phyloP scores from a whole-genome alignment of 2,888 invertebrate genomes.

The Smittia aterrima region DNA sequence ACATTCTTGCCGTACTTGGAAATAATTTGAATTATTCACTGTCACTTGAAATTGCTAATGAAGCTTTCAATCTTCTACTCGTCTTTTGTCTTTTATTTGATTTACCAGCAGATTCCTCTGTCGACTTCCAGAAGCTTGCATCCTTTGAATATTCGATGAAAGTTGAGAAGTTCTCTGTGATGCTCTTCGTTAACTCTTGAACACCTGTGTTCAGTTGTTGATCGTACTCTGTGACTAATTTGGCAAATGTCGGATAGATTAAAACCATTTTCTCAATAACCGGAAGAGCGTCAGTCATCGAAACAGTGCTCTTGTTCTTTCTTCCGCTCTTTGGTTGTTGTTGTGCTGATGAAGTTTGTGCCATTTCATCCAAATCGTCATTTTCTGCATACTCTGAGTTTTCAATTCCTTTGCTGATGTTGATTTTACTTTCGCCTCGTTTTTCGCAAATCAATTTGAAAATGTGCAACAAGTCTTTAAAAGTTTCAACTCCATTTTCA shows the following conservation, averaged over 20 bases:
- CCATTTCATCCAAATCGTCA: not conserved
- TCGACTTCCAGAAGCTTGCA: slow-evolving; percentile 14
- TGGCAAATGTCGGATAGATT: slow-evolving; percentile 26
- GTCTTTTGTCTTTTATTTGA: not conserved
- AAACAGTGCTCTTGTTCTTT: not conserved
- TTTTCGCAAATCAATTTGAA: slow-evolving; percentile 40
- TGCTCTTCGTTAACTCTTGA: slow-evolving; percentile 8
- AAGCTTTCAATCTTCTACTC: not conserved
- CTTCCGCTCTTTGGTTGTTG: not conserved
- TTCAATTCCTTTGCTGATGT: not conserved
- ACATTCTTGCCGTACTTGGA: not conserved
- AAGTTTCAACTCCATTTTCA: slow-evolving; percentile 15
- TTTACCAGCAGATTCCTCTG: not conserved
- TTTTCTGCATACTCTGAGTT: not conserved
- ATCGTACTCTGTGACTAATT: slow-evolving; percentile 17
- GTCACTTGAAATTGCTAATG: not conserved
- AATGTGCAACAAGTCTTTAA: slow-evolving; percentile 31
- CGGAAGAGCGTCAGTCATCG: slow-evolving; percentile 19
- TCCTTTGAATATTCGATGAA: slow-evolving; percentile 28
- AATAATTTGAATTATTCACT: not conserved
- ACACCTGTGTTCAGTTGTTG: not conserved
- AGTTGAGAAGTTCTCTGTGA: slow-evolving; percentile 7
- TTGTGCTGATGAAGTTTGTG: not conserved
- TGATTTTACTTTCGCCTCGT: slow-evolving; percentile 32
- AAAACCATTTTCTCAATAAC: slow-evolving; percentile 34